Base-by-base conservation (phyloP, 2,797 vertebrate species). In the Psittacula echo region DNA sequence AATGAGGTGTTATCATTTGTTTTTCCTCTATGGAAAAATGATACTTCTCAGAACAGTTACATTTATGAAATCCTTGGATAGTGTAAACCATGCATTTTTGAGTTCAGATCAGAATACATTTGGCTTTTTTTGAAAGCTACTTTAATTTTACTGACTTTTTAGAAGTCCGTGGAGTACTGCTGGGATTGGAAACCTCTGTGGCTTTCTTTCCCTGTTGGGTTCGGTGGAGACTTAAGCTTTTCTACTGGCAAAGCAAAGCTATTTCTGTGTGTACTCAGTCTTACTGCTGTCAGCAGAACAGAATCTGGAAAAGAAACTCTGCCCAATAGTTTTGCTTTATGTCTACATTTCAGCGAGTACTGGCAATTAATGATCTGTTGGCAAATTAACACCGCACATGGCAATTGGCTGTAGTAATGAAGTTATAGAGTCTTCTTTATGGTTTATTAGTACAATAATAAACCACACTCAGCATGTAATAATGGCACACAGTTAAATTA, bases 371-470 rank as follows among this genome's bases (percentile, higher is more conserved):
- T 96, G 94, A 95, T 94, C 93, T 94, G 93, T 77, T 92, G 95
- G 92, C 92, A 95, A 97, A 96, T 95, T 95, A 95, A 95, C 87
- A 72, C 62, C 62, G 90, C 89, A 95, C 94, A 94, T 93, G 92
- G 91, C 94, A 96, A 97, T 97, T 97, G 95, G 96, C 94, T 94
- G 90, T 89, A 75, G 89, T 96, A 97, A 97, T 97, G 95, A 97
- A 97, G 95, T 97, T 96, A 95, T 80, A 91, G 92, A 95, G 80
- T 91, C 84, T 94, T 94, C 92, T 97, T 97, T 97, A 96, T 97
- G 96, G 93, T 97, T 97, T 97, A 96, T 97, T 97, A 96, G 94
- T 96, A 95, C 87, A 95, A 97, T 96, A 97, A 97, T 94, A 96
- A 96, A 95, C 94, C 90, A 84, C 90, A 93, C 89, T 95, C 96